Base-by-base conservation (phyloP, 2,797 vertebrate genomes). In the Luscinia luscinia region DNA sequence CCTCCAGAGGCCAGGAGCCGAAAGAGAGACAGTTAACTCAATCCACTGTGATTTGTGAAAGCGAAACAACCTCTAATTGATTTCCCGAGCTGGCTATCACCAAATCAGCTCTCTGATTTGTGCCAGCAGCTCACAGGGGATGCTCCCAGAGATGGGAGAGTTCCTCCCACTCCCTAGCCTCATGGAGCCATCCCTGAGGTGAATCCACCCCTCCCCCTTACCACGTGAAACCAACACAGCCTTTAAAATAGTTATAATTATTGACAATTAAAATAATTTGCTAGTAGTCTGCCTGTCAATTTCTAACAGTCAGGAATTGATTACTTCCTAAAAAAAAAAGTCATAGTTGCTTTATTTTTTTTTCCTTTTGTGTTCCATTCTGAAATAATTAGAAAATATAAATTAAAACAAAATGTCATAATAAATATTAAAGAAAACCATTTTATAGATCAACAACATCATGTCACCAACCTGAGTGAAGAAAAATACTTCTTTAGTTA, bases 401-500 rank as follows among this genome's bases (percentile, higher is more conserved):
- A 68, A 61, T 40, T 59, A 82, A 81, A 95, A 85, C 8, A 93
- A 49, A 91, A 93, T 93, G 15, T 51, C 72, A 54, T 73, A 55
- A 93, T 69, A 93, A 92, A 94, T 93, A 73, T 87, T 87, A 94
- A 93, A 84, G 40, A 41, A 93, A 90, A 38, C 7, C 4, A 55
- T 63, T 92, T 49, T 51, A 41, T 55, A 78, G 20, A 72, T 94
- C 69, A 87, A 43, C 30, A 64, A 49, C 49, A 24, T 62, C 38
- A 61, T 77, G 70, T 61, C n/a, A 84, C 11, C 51, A 92, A 68
- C 32, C 64, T 63, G 57, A 89, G 78, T 48, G 55, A 68, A 91
- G 93, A 90, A 95, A 91, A 85, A 68, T 45, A 83, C 70, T 85
- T 90, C 55, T 90, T 96, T 85, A 96, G 73, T 86, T 79, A 90